phyloP scores from a whole-genome alignment of 2,113 vertebrate genomes.

The Nannobrachium achirus region DNA sequence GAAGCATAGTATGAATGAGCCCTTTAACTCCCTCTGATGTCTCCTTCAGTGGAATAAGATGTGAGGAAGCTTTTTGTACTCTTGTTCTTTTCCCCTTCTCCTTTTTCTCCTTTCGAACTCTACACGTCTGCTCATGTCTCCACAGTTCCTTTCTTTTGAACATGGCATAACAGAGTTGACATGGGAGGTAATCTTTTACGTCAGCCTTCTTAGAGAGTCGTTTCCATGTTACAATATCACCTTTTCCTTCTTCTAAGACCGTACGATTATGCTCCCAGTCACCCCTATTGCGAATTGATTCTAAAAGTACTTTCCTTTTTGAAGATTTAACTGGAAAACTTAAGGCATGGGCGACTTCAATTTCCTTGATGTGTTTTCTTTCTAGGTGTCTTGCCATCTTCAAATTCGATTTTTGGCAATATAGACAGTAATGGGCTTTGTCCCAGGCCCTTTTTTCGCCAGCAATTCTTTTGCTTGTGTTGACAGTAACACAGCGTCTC shows the following conservation, averaged over 20 bases:
- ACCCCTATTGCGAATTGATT: slow-evolving; percentile 14
- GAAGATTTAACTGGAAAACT: slow-evolving; percentile 2
- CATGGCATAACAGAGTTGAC: slow-evolving; percentile 19
- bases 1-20: slow-evolving; percentile 4
- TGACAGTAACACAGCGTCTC: neutral
- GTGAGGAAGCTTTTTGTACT: slow-evolving; percentile 16
- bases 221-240: slow-evolving; percentile 28
- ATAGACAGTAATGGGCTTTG: slow-evolving; percentile 29
- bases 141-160: slow-evolving; percentile 15
- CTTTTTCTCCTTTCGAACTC: neutral
- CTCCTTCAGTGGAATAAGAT: slow-evolving; percentile 10
- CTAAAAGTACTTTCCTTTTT: slow-evolving; percentile 6
- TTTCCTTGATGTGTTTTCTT: slow-evolving; percentile 3
- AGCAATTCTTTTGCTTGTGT: neutral
- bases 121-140: slow-evolving; percentile 18
- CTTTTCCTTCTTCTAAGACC: slow-evolving; percentile 18
- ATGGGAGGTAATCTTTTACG: slow-evolving; percentile 26
- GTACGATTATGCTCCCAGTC: slow-evolving; percentile 19
- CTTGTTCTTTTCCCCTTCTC: neutral
- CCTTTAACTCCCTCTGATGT: neutral
- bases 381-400: slow-evolving; percentile 24
- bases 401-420: slow-evolving; percentile 7
- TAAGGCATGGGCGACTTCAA: slow-evolving; percentile 21
- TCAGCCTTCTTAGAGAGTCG: neutral
- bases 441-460: neutral